Evolutionary conservation across 2,797 vertebrate genomes (phyloP), one percentile per base, ranked within the genome.

Genomic region (Tarsius wallacei): DNA sequence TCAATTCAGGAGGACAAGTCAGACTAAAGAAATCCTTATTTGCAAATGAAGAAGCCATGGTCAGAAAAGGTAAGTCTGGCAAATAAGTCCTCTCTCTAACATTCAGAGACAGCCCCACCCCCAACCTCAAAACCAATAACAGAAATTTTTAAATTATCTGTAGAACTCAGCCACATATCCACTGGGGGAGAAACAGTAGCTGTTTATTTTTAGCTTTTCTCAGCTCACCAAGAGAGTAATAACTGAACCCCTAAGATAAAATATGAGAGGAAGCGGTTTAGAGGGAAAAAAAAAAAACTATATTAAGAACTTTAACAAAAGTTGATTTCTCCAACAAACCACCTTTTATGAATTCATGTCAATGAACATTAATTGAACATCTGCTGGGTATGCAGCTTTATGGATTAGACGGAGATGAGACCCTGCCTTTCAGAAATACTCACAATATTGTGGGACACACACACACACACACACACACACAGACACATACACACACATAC

Each of bases 301-400:
- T 74, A 78, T 82, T 84, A 91, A 95, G 68, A 21, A 80, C 70
- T 74, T 59, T 36, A 86, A 71, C 87, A 76, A 96, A 95, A 89
- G 49, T 24, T 36, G n/a, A 28, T 57, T 92, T 92, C 61, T 76
- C 59, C 57, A 86, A 71, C 33, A 88, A 61, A 84, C 59, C 0
- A 1, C 49, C 63, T 91, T 91, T 87, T n/a, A 89, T 55, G 57
- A 93, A 61, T 66, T 94, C 53, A 94, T 49, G 77, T 82, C 81
- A 95, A 33, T 36, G 66, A 85, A 51, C 31, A 63, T 91, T 87
- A 90, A 87, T 11, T 68, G 42, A 91, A 83, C 66, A 88, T 11
- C 53, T 87, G 71, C 33, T 68, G 5, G 28, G 7, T 33, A 13
- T 28, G n/a, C 24, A 11, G 55, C 47, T 78, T 71, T 66, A 31